Conservation (phyloP, 2,113 vertebrate genomes). For the Casuarius casuarius region DNA sequence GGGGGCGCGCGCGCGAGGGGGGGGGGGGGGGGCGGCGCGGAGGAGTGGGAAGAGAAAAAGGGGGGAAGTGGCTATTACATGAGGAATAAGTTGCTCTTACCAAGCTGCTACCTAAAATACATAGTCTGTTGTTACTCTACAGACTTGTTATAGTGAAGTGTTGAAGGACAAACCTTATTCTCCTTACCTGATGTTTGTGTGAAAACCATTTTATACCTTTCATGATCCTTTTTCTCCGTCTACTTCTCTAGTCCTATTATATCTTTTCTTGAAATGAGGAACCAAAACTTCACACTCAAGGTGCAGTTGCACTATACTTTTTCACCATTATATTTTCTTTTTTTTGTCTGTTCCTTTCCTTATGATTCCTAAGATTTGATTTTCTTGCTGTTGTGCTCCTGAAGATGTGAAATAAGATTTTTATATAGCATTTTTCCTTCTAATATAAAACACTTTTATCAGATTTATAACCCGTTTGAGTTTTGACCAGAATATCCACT, state of each 20-base stretch:
- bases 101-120: rapidly evolving
- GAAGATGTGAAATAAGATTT: neutral
- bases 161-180: neutral
- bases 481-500: neutral
- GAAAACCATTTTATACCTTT: rapidly evolving
- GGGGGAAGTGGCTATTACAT: too few species aligned
- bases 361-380: rapidly evolving
- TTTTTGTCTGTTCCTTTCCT: neutral
- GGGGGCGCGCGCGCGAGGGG: too few species aligned
- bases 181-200: neutral
- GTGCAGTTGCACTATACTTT: rapidly evolving
- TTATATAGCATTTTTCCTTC: neutral
- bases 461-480: neutral
- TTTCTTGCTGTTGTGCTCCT: neutral
- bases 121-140: neutral
- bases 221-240: neutral
- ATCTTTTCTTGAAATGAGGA: too few species aligned
- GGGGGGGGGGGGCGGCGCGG: too few species aligned
- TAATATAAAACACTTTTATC: neutral
- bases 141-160: neutral
- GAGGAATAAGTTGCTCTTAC: neutral
- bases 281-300: neutral
- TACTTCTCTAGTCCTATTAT: neutral
- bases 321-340: rapidly evolving
- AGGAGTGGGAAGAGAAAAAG: too few species aligned